A percentile compares a stretch with the other conserved stretches of the same genome.
phyloP scores from a whole-genome alignment of 2,888 invertebrate genomes.

The Dorcus hopei region DNA sequence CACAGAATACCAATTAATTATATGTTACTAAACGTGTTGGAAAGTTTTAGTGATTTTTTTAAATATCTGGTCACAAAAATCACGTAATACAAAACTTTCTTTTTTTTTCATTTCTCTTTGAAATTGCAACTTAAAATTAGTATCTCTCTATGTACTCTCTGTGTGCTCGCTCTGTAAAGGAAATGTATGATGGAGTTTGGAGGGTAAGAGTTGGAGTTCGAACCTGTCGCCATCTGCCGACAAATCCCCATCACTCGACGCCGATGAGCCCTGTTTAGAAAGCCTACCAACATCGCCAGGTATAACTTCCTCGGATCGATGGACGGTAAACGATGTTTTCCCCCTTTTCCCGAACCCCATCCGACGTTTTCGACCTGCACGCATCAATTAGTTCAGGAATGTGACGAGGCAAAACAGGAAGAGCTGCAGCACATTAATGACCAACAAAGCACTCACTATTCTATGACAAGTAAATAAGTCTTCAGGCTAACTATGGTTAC shows the following conservation, averaged over 20 bases:
- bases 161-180: constrained; percentile 27
- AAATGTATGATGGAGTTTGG: constrained; percentile 14
- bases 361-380: constrained; percentile 84
- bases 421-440: constrained; percentile 8
- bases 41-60: no score
- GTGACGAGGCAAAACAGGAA: constrained; percentile 1
- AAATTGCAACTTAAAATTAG: not conserved
- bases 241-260: constrained; percentile 89
- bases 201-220: constrained; percentile 20
- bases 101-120: no score
- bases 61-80: no score
- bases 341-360: constrained; percentile 94
- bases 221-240: constrained; percentile 83
- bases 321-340: constrained; percentile 94
- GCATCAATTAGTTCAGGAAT: not conserved
- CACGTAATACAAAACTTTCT: no score
- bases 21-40: no score
- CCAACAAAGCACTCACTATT: constrained; percentile 3
- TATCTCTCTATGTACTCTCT: constrained; percentile 49
- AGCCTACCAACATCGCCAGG: constrained; percentile 74
- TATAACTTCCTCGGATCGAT: constrained; percentile 96
- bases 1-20: no score
- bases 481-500: constrained; percentile 1
- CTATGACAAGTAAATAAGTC: not conserved
- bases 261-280: constrained; percentile 78